Evolutionary conservation across 2,888 invertebrate species (phyloP).

Genomic region (Helleia helle): DNA sequence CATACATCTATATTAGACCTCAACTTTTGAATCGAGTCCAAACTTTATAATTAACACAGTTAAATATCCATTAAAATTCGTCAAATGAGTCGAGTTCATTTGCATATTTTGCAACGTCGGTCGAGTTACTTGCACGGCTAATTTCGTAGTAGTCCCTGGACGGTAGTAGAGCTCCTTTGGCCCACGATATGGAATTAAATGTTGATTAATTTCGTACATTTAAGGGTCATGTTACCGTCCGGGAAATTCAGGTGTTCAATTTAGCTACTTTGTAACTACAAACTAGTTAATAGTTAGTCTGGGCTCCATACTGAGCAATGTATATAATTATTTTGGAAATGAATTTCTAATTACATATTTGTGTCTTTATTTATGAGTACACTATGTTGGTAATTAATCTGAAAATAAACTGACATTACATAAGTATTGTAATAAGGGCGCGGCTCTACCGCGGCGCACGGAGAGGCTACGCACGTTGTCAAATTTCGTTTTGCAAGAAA

Average conservation of each 20-base stretch:
- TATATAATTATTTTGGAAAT: slow-evolving; percentile 6
- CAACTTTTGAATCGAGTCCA: slow-evolving; percentile 33
- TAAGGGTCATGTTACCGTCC: slow-evolving; percentile 34
- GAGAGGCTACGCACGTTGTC: no score
- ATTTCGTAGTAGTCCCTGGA: slow-evolving; percentile 54
- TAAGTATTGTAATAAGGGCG: no score
- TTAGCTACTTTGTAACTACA: slow-evolving; percentile 54
- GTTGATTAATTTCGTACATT: slow-evolving; percentile 63
- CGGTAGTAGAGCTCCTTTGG: slow-evolving; percentile 42
- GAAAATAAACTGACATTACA: no score
- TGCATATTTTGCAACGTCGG: slow-evolving; percentile 58
- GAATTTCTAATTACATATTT: slow-evolving; percentile 4
- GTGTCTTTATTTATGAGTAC: no score
- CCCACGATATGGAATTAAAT: slow-evolving; percentile 60
- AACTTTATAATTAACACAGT: slow-evolving; percentile 62
- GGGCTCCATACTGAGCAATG: no score
- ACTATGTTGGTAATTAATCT: no score
- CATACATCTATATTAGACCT: slow-evolving; percentile 30
- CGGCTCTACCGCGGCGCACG: no score
- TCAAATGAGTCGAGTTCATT: slow-evolving; percentile 64
- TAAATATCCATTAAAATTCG: slow-evolving; percentile 67
- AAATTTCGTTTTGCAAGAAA: no score
- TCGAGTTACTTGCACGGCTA: slow-evolving; percentile 46
- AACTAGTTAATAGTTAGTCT: slow-evolving; percentile 54
- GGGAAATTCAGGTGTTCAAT: slow-evolving; percentile 52